Evolutionary conservation across 2,888 invertebrate genomes (phyloP).

Genomic region (Drosophila mayaguana): DNA sequence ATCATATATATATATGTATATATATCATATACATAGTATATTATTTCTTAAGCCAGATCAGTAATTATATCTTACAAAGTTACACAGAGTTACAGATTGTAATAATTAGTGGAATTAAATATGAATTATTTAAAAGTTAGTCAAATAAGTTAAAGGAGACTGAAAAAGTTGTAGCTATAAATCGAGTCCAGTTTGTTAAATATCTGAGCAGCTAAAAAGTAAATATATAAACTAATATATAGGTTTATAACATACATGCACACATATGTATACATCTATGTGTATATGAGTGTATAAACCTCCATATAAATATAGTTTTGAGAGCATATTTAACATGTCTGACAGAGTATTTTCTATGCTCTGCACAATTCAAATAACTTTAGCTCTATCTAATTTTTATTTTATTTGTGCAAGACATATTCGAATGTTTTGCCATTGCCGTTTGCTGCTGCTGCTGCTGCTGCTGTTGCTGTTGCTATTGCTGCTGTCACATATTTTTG

Average conservation of each 20-base stretch:
- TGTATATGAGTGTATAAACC: too few relatives aligned
- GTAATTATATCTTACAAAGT: too few relatives aligned
- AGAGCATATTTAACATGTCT: conserved; percentile 7
- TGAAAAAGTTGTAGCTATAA: background rate
- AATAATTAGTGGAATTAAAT: too few relatives aligned
- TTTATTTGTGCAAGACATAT: conserved; percentile 31
- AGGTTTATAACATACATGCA: background rate
- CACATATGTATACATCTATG: background rate
- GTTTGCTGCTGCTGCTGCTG: conserved; percentile 1
- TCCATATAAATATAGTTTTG: background rate
- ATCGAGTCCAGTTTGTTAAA: background rate
- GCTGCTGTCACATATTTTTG: conserved; percentile 53
- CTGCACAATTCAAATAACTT: conserved; percentile 10
- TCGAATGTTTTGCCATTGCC: conserved; percentile 23
- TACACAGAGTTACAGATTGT: too few relatives aligned
- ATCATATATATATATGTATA: too few relatives aligned
- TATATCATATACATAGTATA: too few relatives aligned
- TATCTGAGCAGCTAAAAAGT: background rate
- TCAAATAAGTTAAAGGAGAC: too few relatives aligned
- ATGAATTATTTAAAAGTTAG: background rate
- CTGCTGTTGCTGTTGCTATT: conserved; percentile 3
- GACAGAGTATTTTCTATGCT: conserved; percentile 12
- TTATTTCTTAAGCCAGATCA: too few relatives aligned
- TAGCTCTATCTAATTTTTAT: background rate
- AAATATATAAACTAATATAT: background rate